A percentile compares a stretch with the other conserved stretches of the same genome.
These are phyloP conservation scores for Pseudomyrmex cubaensis DNA, from an alignment of 1,140 invertebrate species.

Conservation along the genomic window DNA sequence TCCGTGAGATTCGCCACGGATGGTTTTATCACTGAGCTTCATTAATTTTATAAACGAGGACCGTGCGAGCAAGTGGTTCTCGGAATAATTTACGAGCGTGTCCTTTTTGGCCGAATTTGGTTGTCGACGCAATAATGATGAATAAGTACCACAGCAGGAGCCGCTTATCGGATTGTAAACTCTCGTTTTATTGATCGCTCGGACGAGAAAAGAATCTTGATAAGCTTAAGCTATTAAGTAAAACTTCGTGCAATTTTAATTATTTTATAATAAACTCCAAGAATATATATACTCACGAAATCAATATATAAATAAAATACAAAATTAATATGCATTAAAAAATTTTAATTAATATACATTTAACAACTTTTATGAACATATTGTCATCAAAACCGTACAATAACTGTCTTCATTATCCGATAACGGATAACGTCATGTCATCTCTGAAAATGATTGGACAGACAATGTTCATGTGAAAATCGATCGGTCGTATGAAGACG, in stretches of 20 bases:
- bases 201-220: neutral
- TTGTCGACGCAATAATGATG: conserved; percentile 42
- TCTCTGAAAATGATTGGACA: neutral
- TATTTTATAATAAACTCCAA: neutral
- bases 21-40: conserved; percentile 17
- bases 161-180: conserved; percentile 27
- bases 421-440: neutral
- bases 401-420: neutral
- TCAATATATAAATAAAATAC: too few species aligned
- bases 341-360: too few species aligned
- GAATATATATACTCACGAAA: too few species aligned
- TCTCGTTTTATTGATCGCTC: neutral
- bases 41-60: conserved; percentile 55
- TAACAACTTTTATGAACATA: neutral
- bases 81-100: conserved; percentile 50
- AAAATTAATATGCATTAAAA: neutral
- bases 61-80: conserved; percentile 37
- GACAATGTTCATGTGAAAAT: neutral
- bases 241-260: neutral
- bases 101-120: conserved; percentile 25
- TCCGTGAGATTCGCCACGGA: neutral
- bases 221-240: neutral
- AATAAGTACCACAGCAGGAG: conserved; percentile 10
- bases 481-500: neutral
- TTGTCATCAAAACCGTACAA: neutral